phyloP scores from a whole-genome alignment of 2,888 invertebrate genomes.

The Mesorhabditis belari region DNA sequence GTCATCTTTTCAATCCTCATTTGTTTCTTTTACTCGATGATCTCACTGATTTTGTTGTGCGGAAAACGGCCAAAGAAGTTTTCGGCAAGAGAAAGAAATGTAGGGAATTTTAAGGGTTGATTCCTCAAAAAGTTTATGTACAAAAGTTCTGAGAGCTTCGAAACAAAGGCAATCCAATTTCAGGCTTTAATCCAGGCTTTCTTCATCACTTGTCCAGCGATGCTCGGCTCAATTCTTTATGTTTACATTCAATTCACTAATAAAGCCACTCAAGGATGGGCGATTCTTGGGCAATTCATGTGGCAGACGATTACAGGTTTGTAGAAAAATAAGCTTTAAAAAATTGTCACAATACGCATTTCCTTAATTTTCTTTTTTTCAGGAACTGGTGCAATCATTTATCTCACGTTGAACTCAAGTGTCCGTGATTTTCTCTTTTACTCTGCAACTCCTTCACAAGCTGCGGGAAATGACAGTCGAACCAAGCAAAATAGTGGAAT shows the following conservation, averaged over 20 bases:
- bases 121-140: not conserved
- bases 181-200: not conserved
- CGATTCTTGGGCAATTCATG: not conserved
- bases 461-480: too few species aligned
- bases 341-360: too few species aligned
- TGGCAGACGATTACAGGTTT: not conserved
- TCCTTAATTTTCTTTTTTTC: too few species aligned
- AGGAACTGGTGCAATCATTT: too few species aligned
- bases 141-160: not conserved
- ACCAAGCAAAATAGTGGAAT: too few species aligned
- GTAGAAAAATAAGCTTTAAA: too few species aligned
- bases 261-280: not conserved
- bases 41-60: not conserved
- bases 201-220: not conserved
- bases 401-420: too few species aligned
- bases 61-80: not conserved
- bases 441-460: too few species aligned
- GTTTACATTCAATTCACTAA: not conserved
- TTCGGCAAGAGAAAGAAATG: not conserved
- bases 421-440: too few species aligned
- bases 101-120: not conserved
- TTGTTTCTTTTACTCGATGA: not conserved
- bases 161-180: not conserved
- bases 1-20: not conserved
- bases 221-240: not conserved